Percentiles rank a stretch among this genome's conserved stretches.
Evolutionary conservation across 2,888 invertebrate genomes (phyloP).

Genomic region (Acleris emargana): DNA sequence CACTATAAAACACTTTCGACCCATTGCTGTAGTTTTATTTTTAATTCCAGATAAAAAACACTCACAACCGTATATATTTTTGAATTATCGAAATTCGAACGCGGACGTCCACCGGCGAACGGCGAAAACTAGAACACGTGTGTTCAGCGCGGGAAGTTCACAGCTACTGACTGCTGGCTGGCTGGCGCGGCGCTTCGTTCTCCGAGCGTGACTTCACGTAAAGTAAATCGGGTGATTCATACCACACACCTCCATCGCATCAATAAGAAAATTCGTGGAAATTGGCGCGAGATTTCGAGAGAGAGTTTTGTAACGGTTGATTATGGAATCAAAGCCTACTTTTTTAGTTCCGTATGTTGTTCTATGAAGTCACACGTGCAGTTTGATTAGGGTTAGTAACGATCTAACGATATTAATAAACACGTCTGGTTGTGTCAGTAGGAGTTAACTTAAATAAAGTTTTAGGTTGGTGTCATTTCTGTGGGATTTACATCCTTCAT

Average conservation of each 20-base stretch:
- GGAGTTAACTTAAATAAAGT: no score
- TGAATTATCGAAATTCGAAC: slow-evolving; percentile 16
- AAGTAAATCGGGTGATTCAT: slow-evolving; percentile 67
- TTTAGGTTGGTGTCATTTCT: no score
- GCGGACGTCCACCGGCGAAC: slow-evolving; percentile 35
- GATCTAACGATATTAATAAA: no score
- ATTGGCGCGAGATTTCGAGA: slow-evolving; percentile 42
- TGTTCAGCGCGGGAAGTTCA: slow-evolving; percentile 47
- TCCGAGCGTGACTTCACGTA: slow-evolving; percentile 45
- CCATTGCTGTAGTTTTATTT: slow-evolving; percentile 53
- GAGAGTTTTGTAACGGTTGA: slow-evolving; percentile 12
- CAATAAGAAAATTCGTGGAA: slow-evolving; percentile 66
- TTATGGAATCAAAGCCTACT: slow-evolving; percentile 8
- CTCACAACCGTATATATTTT: background rate
- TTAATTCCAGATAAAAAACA: slow-evolving; percentile 1
- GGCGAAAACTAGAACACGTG: slow-evolving; percentile 60
- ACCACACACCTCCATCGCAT: slow-evolving; percentile 37
- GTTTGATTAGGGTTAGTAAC: no score
- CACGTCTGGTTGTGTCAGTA: no score
- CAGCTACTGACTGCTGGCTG: slow-evolving; percentile 56
- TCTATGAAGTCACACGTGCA: no score
- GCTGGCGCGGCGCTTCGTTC: slow-evolving; percentile 27
- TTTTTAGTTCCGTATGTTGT: background rate
- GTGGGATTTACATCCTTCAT: no score
- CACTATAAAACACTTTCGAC: slow-evolving; percentile 59